phyloP scores from a whole-genome alignment of 2,113 vertebrate genomes.

The Protobothrops flavoviridis region DNA sequence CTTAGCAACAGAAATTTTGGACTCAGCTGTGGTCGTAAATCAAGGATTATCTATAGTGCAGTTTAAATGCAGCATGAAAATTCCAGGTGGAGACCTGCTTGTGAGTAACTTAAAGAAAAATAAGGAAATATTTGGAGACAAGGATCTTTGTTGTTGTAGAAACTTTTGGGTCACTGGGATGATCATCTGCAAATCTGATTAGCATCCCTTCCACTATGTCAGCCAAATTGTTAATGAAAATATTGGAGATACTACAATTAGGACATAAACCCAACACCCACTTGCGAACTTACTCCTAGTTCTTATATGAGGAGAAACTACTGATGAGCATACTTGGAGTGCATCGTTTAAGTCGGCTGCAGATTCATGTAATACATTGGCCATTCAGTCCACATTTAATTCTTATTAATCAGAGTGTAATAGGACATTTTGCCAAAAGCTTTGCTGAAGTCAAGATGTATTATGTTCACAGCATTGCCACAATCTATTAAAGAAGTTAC shows the following conservation, averaged over 20 bases:
- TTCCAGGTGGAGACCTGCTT: background rate
- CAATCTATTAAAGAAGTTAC: background rate
- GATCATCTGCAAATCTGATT: background rate
- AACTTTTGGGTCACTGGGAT: background rate
- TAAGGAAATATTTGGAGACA: background rate
- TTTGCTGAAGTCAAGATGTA: background rate
- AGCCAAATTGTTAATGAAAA: background rate
- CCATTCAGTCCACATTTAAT: background rate
- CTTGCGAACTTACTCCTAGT: background rate
- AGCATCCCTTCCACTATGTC: background rate
- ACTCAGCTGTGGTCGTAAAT: too few species aligned
- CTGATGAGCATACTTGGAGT: background rate
- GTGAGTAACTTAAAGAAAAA: background rate
- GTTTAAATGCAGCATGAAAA: background rate
- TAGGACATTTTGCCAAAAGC: background rate
- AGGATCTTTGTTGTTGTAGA: background rate
- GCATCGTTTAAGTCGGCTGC: background rate
- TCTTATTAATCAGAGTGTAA: background rate
- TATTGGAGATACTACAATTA: background rate
- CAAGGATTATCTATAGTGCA: background rate
- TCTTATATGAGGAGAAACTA: background rate
- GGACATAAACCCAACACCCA: background rate
- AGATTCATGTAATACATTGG: background rate
- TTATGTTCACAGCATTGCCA: background rate
- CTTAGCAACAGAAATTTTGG: too few species aligned